Percentiles rank a stretch among this genome's conserved stretches.
Evolutionary conservation across 1,140 invertebrate species (phyloP).

Genomic region (Drosophila parabipectinata): DNA sequence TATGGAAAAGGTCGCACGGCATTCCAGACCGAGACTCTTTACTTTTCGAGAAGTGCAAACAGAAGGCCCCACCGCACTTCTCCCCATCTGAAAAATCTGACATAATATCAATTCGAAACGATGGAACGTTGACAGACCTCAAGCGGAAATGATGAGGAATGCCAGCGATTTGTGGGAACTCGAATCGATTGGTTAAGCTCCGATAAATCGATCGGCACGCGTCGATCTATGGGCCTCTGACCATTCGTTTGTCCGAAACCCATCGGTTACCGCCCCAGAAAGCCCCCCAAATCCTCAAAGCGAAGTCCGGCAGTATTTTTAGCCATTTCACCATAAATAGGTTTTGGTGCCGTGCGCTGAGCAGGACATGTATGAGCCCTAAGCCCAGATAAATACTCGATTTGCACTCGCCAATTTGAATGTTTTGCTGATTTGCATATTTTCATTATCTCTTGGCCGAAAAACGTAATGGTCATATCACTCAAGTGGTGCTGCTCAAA

Average conservation of each 20-base stretch:
- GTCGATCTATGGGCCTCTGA: constrained; percentile 6
- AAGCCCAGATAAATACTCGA: constrained; percentile 38
- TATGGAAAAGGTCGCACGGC: constrained; percentile 69
- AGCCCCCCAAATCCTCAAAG: constrained; percentile 18
- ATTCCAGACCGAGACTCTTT: constrained; percentile 21
- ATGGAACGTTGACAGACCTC: constrained; percentile 37
- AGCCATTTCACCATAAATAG: constrained; percentile 33
- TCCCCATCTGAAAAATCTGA: constrained; percentile 23
- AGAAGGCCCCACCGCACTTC: constrained; percentile 17
- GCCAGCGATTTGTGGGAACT: constrained; percentile 5
- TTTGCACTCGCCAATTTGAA: constrained; percentile 22
- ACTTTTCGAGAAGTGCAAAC: constrained; percentile 33
- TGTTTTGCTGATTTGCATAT: constrained; percentile 44
- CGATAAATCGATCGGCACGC: constrained; percentile 17
- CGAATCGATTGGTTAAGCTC: constrained; percentile 11
- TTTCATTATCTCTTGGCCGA: constrained; percentile 22
- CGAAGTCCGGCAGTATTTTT: constrained; percentile 31
- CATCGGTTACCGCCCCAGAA: constrained; percentile 11
- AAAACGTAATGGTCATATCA: constrained; percentile 27
- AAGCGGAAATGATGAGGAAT: constrained; percentile 30
- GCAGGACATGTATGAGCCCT: constrained; percentile 22
- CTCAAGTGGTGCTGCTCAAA: constrained; percentile 14
- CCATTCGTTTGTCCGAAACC: constrained; percentile 29
- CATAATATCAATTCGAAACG: constrained; percentile 57
- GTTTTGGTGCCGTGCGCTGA: constrained; percentile 41